Evolutionary conservation across 2,113 vertebrate genomes (phyloP).

Genomic region (Recurvirostra avosetta): DNA sequence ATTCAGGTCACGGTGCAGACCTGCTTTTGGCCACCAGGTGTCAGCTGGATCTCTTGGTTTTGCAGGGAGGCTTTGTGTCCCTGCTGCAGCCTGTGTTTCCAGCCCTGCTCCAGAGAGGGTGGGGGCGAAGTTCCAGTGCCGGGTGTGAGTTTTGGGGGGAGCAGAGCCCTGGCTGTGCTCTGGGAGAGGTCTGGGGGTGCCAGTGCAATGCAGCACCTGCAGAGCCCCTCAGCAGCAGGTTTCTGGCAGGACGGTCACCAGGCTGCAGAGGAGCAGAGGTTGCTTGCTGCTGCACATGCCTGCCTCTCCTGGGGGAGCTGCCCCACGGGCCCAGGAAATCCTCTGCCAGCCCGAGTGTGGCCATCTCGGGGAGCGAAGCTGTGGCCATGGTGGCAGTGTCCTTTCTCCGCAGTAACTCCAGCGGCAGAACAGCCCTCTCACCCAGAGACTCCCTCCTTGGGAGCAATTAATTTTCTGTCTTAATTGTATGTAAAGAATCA

Average conservation of each 20-base stretch:
- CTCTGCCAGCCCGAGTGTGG: fast-evolving
- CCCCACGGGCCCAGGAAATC: not conserved
- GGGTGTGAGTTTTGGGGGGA: no score
- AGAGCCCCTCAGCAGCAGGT: not conserved
- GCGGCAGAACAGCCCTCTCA: not conserved
- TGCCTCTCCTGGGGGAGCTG: not conserved
- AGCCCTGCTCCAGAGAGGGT: not conserved
- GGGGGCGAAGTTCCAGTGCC: no score
- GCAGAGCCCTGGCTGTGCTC: not conserved
- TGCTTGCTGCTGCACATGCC: fast-evolving
- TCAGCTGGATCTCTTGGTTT: constrained; percentile 44
- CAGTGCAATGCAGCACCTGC: not conserved
- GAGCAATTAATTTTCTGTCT: not conserved
- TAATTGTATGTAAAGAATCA: not conserved
- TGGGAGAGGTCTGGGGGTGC: not conserved
- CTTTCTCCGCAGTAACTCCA: fast-evolving
- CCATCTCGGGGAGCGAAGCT: not conserved
- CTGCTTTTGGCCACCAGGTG: constrained; percentile 61
- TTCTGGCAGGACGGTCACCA: no score
- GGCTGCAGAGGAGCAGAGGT: not conserved
- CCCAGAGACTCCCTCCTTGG: not conserved
- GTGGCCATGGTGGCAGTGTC: not conserved
- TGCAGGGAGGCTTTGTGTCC: not conserved
- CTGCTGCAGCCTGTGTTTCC: not conserved
- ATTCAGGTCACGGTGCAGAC: not conserved